Evolutionary conservation across 2,113 vertebrate genomes (phyloP), one percentile per base, ranked within the genome.

Genomic region (Vulpes lagopus): DNA sequence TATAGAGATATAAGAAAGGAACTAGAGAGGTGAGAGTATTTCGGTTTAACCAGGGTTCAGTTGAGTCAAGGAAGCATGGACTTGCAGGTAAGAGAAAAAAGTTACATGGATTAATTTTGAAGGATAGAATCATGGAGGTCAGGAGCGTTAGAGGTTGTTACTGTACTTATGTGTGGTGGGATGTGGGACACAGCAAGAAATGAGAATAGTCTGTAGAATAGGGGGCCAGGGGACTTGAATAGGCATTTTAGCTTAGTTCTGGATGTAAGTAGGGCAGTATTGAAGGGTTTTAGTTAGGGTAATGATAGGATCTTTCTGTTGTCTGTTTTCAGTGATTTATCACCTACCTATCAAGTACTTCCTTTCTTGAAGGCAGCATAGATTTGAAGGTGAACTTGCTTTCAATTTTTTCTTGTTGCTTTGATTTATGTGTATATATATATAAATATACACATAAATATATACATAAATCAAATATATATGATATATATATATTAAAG

Each of bases 191-290:
- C 49, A 94, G 35, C 17, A 67, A 51, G 15, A 59, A 87, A 23
- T 84, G 71, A 27, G 6, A 97, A 62, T 71, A 60, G 32, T 64
- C 76, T 91, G 69, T 14, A 80, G 30, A 43, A 12, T 60, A 22
- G 55, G 22, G 27, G 53, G 15, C 38, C 57, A 67, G 55, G n/a
- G 88, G 69, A 51, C 53, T 89, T 89, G 71, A 89, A 32, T 57
- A 69, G 43, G 23, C 1, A 11, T 91, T 97, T 93, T 59, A 95
- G 38, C 80, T 89, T 74, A 67, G 30, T 82, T 93, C 76, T 94
- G 53, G 49, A n/a, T 74, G 2, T 95, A 20, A 25, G 43, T 74
- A 76, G 43, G 71, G 38, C 19, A 35, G 38, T 86, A 0, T 57
- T 74, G 83, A 78, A 87, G 35, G 23, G 2, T 83, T 92, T 90